These are phyloP conservation scores for Scopus umbretta DNA, from an alignment of 2,113 vertebrate genomes.

Conservation along the genomic window DNA sequence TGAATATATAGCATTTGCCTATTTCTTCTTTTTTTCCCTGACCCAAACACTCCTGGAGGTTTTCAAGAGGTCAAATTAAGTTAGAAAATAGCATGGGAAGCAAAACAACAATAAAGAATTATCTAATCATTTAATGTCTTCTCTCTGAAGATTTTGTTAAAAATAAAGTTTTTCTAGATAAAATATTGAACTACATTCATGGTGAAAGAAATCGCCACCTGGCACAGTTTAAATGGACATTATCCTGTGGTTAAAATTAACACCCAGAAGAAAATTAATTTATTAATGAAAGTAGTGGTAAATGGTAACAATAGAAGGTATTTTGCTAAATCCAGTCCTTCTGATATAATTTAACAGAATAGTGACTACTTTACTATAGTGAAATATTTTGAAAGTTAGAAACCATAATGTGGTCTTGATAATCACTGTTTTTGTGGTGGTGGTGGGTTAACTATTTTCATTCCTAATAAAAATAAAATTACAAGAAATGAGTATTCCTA, in stretches of 20 bases:
- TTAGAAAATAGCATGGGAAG: neutral
- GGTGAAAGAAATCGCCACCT: neutral
- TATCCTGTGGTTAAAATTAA: neutral
- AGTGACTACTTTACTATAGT: neutral
- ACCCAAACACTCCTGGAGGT: neutral
- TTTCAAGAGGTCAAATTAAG: neutral
- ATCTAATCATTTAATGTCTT: neutral
- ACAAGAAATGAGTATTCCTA: neutral
- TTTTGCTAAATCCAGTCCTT: neutral
- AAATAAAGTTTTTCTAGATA: neutral
- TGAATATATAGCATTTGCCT: neutral
- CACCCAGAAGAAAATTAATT: neutral
- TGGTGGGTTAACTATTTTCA: neutral
- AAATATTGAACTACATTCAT: neutral
- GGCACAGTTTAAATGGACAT: neutral
- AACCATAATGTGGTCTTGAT: neutral
- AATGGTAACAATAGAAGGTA: neutral
- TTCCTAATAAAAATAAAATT: neutral
- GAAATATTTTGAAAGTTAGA: neutral
- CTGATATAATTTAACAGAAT: neutral
- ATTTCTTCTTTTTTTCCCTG: neutral
- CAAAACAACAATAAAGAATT: neutral
- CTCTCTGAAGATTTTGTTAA: neutral
- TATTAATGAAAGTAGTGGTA: neutral
- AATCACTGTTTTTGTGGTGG: neutral